phyloP scores from a whole-genome alignment of 2,113 vertebrate genomes.

The Microcebus murinus region DNA sequence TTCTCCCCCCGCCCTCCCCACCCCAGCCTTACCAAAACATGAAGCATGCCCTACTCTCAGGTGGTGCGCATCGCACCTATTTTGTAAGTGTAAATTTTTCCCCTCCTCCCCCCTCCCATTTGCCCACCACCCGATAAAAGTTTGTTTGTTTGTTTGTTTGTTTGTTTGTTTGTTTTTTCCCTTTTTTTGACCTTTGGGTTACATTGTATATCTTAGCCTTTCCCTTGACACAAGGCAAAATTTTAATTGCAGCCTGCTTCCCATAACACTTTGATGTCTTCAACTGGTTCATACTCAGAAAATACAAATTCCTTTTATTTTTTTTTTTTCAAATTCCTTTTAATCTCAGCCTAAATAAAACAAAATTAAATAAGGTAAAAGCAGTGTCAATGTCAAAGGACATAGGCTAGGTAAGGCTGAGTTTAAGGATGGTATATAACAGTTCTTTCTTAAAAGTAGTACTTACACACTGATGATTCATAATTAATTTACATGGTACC shows the following conservation, averaged over 20 bases:
- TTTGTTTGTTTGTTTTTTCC: too few relatives aligned
- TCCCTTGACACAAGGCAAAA: not conserved
- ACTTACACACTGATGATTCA: not conserved
- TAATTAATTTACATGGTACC: not conserved
- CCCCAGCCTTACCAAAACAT: too few relatives aligned
- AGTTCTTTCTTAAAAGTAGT: not conserved
- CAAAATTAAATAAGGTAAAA: not conserved
- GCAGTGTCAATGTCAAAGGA: not conserved
- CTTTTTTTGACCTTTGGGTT: too few relatives aligned
- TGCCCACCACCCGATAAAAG: too few relatives aligned
- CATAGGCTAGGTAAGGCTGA: not conserved
- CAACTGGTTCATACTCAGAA: not conserved
- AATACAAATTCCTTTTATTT: conserved; percentile 49
- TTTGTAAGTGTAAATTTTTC: too few relatives aligned
- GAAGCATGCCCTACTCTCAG: too few relatives aligned
- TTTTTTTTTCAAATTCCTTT: conserved; percentile 42
- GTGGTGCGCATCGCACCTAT: too few relatives aligned
- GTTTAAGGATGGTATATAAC: not conserved
- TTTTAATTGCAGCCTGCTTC: conserved; percentile 33
- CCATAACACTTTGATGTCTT: conserved; percentile 5
- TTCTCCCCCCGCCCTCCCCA: too few relatives aligned
- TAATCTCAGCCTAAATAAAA: not conserved
- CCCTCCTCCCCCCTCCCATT: too few relatives aligned
- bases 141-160: too few relatives aligned
- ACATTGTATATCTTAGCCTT: too few relatives aligned